Percentiles rank a stretch among this genome's conserved stretches.
Evolutionary conservation across 92 coral and sea anemone species (phyloP).

Genomic region (Actinostola sp.): DNA sequence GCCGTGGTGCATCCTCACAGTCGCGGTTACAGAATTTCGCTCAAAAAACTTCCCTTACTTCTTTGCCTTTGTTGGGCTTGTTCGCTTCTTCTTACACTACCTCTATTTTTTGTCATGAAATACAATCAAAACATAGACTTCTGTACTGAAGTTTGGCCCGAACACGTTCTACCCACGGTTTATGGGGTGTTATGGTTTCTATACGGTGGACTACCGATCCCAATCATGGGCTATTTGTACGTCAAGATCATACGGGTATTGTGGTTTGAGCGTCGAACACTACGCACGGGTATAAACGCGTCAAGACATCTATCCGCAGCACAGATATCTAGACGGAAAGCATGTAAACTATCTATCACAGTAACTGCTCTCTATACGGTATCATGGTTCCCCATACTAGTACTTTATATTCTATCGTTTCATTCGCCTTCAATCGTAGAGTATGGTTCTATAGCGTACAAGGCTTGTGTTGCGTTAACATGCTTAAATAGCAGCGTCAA

Average conservation of each 20-base stretch:
- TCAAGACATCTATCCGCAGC: background rate
- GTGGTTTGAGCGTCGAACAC: slow-evolving; percentile 21
- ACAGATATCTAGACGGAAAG: slow-evolving; percentile 8
- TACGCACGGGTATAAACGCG: background rate
- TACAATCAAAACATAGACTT: slow-evolving; percentile 19
- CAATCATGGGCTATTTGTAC: slow-evolving; percentile 27
- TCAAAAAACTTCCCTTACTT: slow-evolving; percentile 15
- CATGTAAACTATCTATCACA: slow-evolving; percentile 10
- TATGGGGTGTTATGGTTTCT: slow-evolving; percentile 33
- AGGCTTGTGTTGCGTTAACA: background rate
- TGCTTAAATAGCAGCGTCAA: slow-evolving; percentile 31
- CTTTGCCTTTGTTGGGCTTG: slow-evolving; percentile 29
- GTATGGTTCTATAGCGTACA: slow-evolving; percentile 18
- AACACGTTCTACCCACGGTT: slow-evolving; percentile 25
- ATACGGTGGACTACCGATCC: slow-evolving; percentile 28
- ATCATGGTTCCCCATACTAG: slow-evolving; percentile 22
- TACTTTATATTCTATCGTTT: slow-evolving; percentile 6
- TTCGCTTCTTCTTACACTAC: slow-evolving; percentile 27
- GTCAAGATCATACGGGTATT: slow-evolving; percentile 13
- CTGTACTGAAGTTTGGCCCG: slow-evolving; percentile 48
- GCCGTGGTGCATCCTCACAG: slow-evolving; percentile 48
- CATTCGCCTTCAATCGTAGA: background rate
- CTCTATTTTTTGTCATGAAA: slow-evolving; percentile 33
- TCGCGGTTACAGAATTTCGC: slow-evolving; percentile 19
- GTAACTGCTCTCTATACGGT: slow-evolving; percentile 8